These are phyloP conservation scores for Pelobates fuscus DNA, from an alignment of 2,113 vertebrate genomes.

Conservation along the genomic window DNA sequence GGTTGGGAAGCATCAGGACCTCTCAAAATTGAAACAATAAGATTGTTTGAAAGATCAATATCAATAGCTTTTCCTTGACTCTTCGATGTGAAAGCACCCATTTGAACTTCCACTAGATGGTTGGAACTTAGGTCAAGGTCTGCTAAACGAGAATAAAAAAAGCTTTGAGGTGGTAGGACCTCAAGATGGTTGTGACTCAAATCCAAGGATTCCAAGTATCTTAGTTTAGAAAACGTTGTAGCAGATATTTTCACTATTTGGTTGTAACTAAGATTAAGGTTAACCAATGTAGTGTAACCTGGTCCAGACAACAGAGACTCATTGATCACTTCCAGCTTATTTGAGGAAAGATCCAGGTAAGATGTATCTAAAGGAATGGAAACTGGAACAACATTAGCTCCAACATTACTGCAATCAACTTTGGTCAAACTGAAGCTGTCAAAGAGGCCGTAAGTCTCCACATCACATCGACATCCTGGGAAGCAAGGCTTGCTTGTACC, in stretches of 20 bases:
- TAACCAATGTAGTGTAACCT: slow-evolving; percentile 91
- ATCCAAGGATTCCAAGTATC: slow-evolving; percentile 92
- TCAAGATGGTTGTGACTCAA: slow-evolving; percentile 88
- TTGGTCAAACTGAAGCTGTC: slow-evolving; percentile 96
- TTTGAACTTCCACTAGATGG: slow-evolving; percentile 73
- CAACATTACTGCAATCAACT: slow-evolving; percentile 86
- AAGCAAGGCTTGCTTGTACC: slow-evolving; percentile 77
- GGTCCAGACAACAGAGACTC: slow-evolving; percentile 89
- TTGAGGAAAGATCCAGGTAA: slow-evolving; percentile 89
- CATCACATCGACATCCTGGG: slow-evolving; percentile 86
- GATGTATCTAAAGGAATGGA: slow-evolving; percentile 91
- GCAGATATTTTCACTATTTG: slow-evolving; percentile 75
- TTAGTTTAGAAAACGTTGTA: slow-evolving; percentile 83
- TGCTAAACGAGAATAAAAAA: slow-evolving; percentile 80
- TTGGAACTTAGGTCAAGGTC: slow-evolving; percentile 92
- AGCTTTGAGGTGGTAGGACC: slow-evolving; percentile 72
- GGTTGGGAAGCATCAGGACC: slow-evolving; percentile 52
- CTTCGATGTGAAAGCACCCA: slow-evolving; percentile 76
- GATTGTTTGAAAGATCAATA: slow-evolving; percentile 87
- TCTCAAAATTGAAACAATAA: slow-evolving; percentile 64
- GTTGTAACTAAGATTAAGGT: slow-evolving; percentile 91
- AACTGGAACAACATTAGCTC: slow-evolving; percentile 76
- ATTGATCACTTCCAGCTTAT: slow-evolving; percentile 78
- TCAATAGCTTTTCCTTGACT: slow-evolving; percentile 77
- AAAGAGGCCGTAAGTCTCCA: slow-evolving; percentile 93